A percentile compares a stretch with the other conserved stretches of the same genome.
Conservation (phyloP, 2,888 invertebrate species). For the Eurytoma adleriae region DNA sequence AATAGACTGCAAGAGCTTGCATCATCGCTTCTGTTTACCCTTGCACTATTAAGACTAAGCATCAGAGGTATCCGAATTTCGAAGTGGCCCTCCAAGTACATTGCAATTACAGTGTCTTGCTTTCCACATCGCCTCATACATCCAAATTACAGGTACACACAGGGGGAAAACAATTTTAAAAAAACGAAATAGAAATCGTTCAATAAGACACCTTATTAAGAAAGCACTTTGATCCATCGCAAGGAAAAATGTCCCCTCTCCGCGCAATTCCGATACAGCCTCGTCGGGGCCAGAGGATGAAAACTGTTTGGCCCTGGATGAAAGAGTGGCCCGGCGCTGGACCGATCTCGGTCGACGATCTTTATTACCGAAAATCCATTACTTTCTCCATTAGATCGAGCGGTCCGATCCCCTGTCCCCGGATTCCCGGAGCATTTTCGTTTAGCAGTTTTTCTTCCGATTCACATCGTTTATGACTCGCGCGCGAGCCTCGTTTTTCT, state of each 20-base stretch:
- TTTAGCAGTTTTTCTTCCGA: conserved; percentile 76
- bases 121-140: too few relatives aligned
- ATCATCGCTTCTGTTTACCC: conserved; percentile 48
- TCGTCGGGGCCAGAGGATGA: conserved; percentile 50
- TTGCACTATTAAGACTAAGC: conserved; percentile 3
- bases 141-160: too few relatives aligned
- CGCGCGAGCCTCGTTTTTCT: conserved; percentile 27
- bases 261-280: background rate
- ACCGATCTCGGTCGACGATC: conserved; percentile 72
- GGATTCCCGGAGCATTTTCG: conserved; percentile 70
- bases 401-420: conserved; percentile 57
- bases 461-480: conserved; percentile 72
- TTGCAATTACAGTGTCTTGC: too few relatives aligned
- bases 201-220: too few relatives aligned
- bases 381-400: conserved; percentile 75
- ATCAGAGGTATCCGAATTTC: background rate
- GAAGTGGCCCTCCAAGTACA: conserved; percentile 2
- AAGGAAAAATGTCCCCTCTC: too few relatives aligned
- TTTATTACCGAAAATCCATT: conserved; percentile 76
- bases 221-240: too few relatives aligned
- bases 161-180: too few relatives aligned
- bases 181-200: too few relatives aligned
- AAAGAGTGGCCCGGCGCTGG: conserved; percentile 12
- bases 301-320: conserved; percentile 42
- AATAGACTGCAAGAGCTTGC: conserved; percentile 22